These are phyloP conservation scores for Peromyscus melanophrys DNA, from an alignment of 2,797 vertebrate species.

Conservation along the genomic window DNA sequence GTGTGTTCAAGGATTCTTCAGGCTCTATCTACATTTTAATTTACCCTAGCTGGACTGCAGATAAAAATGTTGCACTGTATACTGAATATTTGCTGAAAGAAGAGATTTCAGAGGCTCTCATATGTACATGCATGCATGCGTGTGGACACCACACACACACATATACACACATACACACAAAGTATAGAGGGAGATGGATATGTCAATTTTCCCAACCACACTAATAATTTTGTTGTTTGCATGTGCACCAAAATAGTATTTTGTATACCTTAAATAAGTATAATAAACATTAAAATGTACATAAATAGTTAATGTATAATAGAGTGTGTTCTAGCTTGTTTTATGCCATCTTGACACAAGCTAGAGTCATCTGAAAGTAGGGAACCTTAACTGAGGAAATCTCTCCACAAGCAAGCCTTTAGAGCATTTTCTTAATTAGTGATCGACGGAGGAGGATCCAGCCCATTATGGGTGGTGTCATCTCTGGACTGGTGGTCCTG, in stretches of 20 bases:
- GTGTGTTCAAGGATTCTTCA: not conserved
- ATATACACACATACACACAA: not conserved
- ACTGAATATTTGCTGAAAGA: not conserved
- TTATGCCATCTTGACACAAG: not conserved
- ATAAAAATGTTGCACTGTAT: not conserved
- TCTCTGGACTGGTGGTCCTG: not conserved
- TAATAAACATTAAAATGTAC: not conserved
- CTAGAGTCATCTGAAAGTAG: not conserved
- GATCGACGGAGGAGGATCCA: too few relatives aligned
- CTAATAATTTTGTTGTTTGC: not conserved
- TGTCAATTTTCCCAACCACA: not conserved
- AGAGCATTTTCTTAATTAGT: not conserved
- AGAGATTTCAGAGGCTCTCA: not conserved
- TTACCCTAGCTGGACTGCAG: not conserved
- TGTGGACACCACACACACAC: not conserved
- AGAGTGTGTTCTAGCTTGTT: not conserved
- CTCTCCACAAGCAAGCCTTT: not conserved
- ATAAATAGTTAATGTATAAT: not conserved
- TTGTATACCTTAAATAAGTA: not conserved
- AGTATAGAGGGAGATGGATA: not conserved
- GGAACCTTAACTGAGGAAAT: not conserved
- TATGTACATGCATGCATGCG: too few relatives aligned
- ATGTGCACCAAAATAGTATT: not conserved
- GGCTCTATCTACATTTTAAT: not conserved
- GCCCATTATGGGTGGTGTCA: not conserved